These are phyloP conservation scores for Alca torda DNA, from an alignment of 2,797 vertebrate species.

Conservation along the genomic window DNA sequence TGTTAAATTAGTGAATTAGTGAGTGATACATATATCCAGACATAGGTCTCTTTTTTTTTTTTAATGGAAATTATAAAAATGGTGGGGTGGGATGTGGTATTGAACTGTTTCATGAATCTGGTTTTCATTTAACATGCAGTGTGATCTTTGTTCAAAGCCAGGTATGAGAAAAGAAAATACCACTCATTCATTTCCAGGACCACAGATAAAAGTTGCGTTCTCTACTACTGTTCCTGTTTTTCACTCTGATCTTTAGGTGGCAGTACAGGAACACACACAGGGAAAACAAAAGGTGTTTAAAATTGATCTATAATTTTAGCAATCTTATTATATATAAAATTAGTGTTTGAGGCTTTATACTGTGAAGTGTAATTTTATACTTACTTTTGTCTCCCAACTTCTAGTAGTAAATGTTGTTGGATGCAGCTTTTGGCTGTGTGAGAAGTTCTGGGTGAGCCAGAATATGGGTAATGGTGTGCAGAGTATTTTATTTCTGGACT, in stretches of 20 bases:
- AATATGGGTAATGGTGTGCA: background rate
- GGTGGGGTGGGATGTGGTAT: background rate
- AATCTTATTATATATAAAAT: background rate
- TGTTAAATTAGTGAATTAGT: background rate
- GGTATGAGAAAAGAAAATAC: background rate
- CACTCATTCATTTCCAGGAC: background rate
- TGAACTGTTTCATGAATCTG: rapidly evolving
- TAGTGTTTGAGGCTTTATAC: background rate
- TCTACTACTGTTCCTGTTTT: background rate
- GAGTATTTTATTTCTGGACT: background rate
- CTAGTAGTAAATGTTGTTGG: background rate
- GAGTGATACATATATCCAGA: background rate
- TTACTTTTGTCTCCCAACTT: background rate
- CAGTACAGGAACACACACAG: slow-evolving; percentile 42
- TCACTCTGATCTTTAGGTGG: slow-evolving; percentile 65
- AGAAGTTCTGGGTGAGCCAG: background rate
- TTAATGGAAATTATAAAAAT: background rate
- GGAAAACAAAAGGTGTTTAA: background rate
- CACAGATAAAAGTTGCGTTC: rapidly evolving
- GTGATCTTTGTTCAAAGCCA: background rate
- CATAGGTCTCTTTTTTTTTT: background rate
- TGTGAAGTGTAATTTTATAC: background rate
- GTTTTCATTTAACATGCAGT: background rate
- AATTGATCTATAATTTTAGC: background rate
- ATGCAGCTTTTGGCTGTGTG: background rate